These are phyloP conservation scores for Enteromius viviparus DNA, from an alignment of 2,797 vertebrate species.

Conservation along the genomic window DNA sequence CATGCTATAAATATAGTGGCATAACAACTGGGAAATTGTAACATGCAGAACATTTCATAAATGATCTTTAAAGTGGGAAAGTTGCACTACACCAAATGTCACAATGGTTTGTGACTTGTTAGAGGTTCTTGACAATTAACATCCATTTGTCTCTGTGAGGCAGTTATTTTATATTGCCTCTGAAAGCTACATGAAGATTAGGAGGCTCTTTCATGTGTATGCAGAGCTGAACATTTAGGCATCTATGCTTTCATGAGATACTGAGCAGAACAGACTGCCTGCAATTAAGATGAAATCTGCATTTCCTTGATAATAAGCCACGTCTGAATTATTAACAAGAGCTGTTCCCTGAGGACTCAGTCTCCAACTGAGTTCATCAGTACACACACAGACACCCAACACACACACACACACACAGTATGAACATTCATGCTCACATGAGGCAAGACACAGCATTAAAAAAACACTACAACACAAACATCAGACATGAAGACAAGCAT, in stretches of 20 bases:
- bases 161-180: background rate
- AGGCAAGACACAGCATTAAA: constrained; percentile 31
- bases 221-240: background rate
- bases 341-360: constrained; percentile 80
- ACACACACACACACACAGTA: constrained; percentile 43
- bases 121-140: background rate
- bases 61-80: background rate
- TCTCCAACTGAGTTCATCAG: constrained; percentile 81
- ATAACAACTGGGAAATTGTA: background rate
- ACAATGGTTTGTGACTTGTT: background rate
- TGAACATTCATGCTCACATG: constrained; percentile 51
- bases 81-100: background rate
- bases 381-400: constrained; percentile 52
- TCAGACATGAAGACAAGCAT: background rate
- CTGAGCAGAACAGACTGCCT: constrained; percentile 82
- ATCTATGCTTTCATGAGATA: background rate
- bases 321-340: constrained; percentile 87
- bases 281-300: constrained; percentile 87
- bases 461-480: constrained; percentile 20
- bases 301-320: constrained; percentile 86
- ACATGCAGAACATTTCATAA: background rate
- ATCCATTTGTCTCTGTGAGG: background rate
- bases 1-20: background rate
- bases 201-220: background rate
- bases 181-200: background rate